Evolutionary conservation across 2,113 vertebrate genomes (phyloP).

Genomic region (Ammospiza nelsoni): DNA sequence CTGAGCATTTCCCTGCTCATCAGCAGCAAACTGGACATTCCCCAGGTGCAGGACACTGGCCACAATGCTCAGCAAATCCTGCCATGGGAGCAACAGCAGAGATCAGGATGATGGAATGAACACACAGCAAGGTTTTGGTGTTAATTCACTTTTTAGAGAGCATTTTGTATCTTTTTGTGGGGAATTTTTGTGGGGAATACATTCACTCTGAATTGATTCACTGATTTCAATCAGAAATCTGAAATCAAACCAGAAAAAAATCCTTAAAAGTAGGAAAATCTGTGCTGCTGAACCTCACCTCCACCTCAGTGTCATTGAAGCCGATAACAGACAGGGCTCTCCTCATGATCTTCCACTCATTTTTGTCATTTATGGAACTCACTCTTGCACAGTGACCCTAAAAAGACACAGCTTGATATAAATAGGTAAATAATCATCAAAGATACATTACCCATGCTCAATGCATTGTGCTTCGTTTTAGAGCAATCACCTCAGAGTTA

Average conservation of each 20-base stretch:
- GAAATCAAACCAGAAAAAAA: neutral
- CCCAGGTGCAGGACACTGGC: conserved; percentile 95
- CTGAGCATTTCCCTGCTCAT: conserved; percentile 87
- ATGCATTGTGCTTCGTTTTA: neutral
- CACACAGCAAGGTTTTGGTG: neutral
- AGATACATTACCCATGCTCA: neutral
- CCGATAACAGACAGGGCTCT: conserved; percentile 89
- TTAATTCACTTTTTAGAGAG: neutral
- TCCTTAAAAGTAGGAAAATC: neutral
- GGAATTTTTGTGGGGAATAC: neutral
- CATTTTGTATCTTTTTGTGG: accelerated
- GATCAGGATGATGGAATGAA: neutral
- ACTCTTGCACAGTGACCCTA: conserved; percentile 98
- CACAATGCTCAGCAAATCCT: conserved; percentile 94
- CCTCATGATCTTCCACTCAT: conserved; percentile 92
- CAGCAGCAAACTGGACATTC: conserved; percentile 89
- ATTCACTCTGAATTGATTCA: neutral
- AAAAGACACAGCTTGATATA: neutral
- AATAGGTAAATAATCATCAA: neutral
- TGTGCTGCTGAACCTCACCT: conserved; percentile 80
- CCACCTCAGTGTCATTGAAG: conserved; percentile 90
- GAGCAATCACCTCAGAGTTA: neutral
- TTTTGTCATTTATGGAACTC: conserved; percentile 98
- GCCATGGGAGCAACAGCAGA: neutral
- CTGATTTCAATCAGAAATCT: neutral